Evolutionary conservation across 2,113 vertebrate species (phyloP).

Genomic region (Apodemus speciosus): DNA sequence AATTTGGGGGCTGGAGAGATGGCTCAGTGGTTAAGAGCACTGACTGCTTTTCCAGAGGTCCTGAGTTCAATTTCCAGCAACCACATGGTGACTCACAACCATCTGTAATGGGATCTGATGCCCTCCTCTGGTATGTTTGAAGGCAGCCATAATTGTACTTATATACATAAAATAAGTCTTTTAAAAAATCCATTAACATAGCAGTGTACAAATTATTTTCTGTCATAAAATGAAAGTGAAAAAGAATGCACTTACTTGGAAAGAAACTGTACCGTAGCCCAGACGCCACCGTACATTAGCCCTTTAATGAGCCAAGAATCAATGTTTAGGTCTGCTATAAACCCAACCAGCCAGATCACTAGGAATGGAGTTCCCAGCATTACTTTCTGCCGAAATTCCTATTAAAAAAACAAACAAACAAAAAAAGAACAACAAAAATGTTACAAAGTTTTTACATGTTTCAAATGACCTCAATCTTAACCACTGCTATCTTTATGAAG

Average conservation of each 20-base stretch:
- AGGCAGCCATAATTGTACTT: no score
- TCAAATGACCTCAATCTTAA: slow-evolving; percentile 50
- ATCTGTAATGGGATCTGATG: no score
- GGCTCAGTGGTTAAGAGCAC: no score
- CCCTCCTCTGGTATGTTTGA: no score
- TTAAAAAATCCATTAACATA: background rate
- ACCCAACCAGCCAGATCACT: slow-evolving; percentile 98
- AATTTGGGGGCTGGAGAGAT: background rate
- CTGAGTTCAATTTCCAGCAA: no score
- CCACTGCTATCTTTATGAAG: background rate
- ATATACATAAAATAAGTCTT: no score
- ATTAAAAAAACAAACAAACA: slow-evolving; percentile 78
- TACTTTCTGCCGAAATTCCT: slow-evolving; percentile 99
- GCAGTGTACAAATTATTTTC: slow-evolving; percentile 41
- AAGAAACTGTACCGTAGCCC: slow-evolving; percentile 97
- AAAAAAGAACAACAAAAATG: slow-evolving; percentile 65
- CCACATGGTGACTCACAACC: no score
- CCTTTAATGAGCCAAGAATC: slow-evolving; percentile 99
- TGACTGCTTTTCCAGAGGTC: no score
- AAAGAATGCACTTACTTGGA: slow-evolving; percentile 93
- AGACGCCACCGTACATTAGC: slow-evolving; percentile 96
- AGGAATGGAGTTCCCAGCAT: slow-evolving; percentile 99
- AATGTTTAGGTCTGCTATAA: slow-evolving; percentile 97
- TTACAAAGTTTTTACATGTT: slow-evolving; percentile 63
- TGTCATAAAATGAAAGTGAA: slow-evolving; percentile 50